Percentiles rank a stretch among this genome's conserved stretches.
phyloP scores from a whole-genome alignment of 2,888 invertebrate genomes.

The Papilio elwesi region DNA sequence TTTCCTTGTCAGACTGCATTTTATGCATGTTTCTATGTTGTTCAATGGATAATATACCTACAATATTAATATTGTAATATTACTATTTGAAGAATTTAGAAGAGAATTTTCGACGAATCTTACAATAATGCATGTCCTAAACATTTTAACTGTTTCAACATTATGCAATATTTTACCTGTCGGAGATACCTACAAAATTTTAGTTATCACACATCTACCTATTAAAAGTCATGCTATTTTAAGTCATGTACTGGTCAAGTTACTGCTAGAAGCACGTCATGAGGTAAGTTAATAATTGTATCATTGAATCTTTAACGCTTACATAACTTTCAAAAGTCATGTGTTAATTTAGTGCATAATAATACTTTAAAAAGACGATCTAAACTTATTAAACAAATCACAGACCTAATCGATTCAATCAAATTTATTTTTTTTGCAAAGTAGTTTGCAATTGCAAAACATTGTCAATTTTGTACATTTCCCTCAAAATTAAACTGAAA shows the following conservation, averaged over 20 bases:
- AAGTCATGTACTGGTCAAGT: constrained; percentile 50
- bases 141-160: background rate
- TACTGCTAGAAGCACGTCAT: constrained; percentile 55
- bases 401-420: too few relatives aligned
- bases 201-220: constrained; percentile 51
- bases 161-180: constrained; percentile 16
- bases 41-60: too few relatives aligned
- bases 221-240: constrained; percentile 52
- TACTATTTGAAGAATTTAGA: background rate
- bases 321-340: too few relatives aligned
- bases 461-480: too few relatives aligned
- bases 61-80: background rate
- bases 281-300: constrained; percentile 47
- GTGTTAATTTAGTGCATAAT: too few relatives aligned
- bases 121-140: constrained; percentile 1
- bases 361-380: too few relatives aligned
- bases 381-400: too few relatives aligned
- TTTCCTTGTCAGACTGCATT: too few relatives aligned
- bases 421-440: too few relatives aligned
- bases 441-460: too few relatives aligned
- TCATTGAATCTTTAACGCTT: background rate
- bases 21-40: too few relatives aligned
- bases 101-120: background rate
- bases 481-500: too few relatives aligned
- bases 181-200: constrained; percentile 48